Evolutionary conservation across 2,797 vertebrate species (phyloP).

Genomic region (Scarus forsteni): DNA sequence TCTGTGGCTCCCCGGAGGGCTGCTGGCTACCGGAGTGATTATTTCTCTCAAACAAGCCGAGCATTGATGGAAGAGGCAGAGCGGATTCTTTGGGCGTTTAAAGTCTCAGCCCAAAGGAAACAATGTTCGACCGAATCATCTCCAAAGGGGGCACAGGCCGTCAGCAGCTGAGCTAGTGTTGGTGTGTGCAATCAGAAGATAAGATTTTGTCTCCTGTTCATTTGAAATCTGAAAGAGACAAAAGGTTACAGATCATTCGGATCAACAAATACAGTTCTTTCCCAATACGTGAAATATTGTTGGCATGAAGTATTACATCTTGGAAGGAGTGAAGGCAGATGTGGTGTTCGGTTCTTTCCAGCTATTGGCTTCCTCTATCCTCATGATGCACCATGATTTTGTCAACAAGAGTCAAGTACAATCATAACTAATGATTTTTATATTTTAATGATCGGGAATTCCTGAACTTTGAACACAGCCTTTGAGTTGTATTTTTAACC

Average conservation of each 20-base stretch:
- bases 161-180: conserved; percentile 57
- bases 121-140: conserved; percentile 46
- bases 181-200: conserved; percentile 18
- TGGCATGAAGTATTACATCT: background rate
- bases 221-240: conserved; percentile 2
- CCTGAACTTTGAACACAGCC: too few relatives aligned
- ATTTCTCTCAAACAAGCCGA: conserved; percentile 64
- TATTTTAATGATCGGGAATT: too few relatives aligned
- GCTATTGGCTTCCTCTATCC: too few relatives aligned
- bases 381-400: too few relatives aligned
- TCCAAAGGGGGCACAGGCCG: conserved; percentile 38
- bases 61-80: conserved; percentile 66
- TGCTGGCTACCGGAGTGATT: conserved; percentile 57
- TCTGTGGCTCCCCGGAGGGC: conserved; percentile 48
- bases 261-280: background rate
- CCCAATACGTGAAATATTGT: conserved; percentile 3
- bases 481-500: too few relatives aligned
- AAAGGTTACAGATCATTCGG: background rate
- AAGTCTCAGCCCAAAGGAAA: conserved; percentile 47
- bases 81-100: conserved; percentile 43
- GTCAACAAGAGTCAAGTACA: too few relatives aligned
- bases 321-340: too few relatives aligned
- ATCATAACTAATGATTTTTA: too few relatives aligned
- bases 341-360: background rate
- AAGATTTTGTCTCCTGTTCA: background rate